phyloP scores from a whole-genome alignment of 2,113 vertebrate genomes.

The Ia io region DNA sequence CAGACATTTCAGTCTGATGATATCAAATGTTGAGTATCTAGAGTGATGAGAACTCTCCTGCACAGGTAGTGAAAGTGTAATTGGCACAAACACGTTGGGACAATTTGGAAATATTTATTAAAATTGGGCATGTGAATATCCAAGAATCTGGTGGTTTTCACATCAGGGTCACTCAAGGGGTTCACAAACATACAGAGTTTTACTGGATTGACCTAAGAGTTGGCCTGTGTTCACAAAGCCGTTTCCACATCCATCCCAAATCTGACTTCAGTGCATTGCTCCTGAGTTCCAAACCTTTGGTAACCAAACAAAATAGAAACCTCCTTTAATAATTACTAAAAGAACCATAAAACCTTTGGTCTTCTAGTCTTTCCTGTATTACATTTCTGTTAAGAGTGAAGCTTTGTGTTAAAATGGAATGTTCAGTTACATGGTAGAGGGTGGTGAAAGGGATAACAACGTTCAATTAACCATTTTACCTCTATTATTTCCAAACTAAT shows the following conservation, averaged over 20 bases:
- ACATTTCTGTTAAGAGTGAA: background rate
- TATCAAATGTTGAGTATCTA: background rate
- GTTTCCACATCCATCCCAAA: background rate
- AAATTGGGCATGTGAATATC: background rate
- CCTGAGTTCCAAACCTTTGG: background rate
- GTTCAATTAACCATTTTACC: background rate
- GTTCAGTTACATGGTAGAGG: background rate
- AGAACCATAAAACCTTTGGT: background rate
- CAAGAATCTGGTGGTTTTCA: background rate
- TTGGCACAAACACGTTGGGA: background rate
- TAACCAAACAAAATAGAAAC: background rate
- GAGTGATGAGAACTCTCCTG: background rate
- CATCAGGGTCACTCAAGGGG: background rate
- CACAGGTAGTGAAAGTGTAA: background rate
- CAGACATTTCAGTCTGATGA: background rate
- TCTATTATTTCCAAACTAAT: background rate
- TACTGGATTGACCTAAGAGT: background rate
- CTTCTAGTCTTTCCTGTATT: background rate
- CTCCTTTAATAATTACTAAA: background rate
- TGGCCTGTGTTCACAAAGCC: background rate
- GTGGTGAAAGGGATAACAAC: background rate
- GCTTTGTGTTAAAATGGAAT: background rate
- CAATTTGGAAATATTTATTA: background rate
- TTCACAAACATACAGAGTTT: background rate
- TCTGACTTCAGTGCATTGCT: background rate